A percentile compares a stretch with the other conserved stretches of the same genome.
Conservation (phyloP, 2,113 vertebrate genomes). For the Perccottus glenii region DNA sequence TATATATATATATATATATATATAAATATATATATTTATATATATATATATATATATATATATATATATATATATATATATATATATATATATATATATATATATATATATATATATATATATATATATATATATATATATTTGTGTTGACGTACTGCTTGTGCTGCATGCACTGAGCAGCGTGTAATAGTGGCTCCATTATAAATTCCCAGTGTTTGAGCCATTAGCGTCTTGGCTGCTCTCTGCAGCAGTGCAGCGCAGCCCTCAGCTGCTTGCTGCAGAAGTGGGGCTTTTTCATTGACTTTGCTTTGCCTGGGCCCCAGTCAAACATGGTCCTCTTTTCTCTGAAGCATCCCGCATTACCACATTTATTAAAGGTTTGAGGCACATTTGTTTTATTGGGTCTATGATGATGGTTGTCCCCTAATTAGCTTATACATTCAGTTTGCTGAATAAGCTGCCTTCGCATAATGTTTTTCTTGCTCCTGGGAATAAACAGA, state of each 20-base stretch:
- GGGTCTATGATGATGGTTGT: constrained; percentile 20
- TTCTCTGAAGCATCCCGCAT: constrained; percentile 31
- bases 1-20: too few species aligned
- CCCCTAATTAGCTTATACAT: constrained; percentile 1
- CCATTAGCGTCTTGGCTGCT: constrained; percentile 44
- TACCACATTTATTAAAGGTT: constrained; percentile 1
- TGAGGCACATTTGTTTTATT: constrained; percentile 3
- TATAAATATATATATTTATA: too few species aligned
- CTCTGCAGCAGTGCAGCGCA: constrained; percentile 74
- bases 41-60: too few species aligned
- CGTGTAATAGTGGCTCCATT: constrained; percentile 35
- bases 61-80: too few species aligned
- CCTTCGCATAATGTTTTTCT: constrained; percentile 21
- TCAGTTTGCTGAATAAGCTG: constrained; percentile 45
- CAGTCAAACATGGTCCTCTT: constrained; percentile 37
- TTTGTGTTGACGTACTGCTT: constrained; percentile 31
- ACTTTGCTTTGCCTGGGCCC: constrained; percentile 47
- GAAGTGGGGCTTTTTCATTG: constrained; percentile 36
- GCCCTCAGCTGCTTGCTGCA: constrained; percentile 61
- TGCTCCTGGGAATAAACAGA: constrained; percentile 22
- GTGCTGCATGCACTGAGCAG: constrained; percentile 20
- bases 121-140: too few species aligned
- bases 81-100: too few species aligned
- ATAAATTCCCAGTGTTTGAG: constrained; percentile 35
- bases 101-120: too few species aligned